A percentile compares a stretch with the other conserved stretches of the same genome.
phyloP scores from a whole-genome alignment of 64 coral and sea anemone species.

The Porites lutea region DNA sequence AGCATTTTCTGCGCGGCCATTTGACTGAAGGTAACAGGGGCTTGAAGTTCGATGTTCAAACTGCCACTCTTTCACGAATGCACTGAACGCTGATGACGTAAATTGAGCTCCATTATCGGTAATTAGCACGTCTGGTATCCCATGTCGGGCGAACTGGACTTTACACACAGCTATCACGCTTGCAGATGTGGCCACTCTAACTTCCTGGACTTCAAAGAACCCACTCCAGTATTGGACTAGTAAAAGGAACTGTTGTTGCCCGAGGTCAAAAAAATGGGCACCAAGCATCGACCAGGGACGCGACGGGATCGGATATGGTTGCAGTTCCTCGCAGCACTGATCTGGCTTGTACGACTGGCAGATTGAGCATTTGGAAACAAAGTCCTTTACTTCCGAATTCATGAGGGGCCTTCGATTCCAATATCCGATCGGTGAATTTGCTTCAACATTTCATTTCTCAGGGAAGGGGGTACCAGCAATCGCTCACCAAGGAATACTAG shows the following conservation, averaged over 20 bases:
- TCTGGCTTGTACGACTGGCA: not conserved
- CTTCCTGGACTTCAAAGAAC: slow-evolving; percentile 65
- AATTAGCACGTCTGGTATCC: too few species aligned
- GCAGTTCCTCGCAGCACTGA: not conserved
- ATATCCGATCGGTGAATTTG: not conserved
- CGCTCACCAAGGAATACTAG: too few species aligned
- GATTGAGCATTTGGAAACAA: too few species aligned
- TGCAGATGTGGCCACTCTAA: not conserved
- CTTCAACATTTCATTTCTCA: too few species aligned
- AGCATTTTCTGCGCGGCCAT: too few species aligned
- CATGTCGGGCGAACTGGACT: too few species aligned
- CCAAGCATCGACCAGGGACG: slow-evolving; percentile 51
- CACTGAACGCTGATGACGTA: too few species aligned
- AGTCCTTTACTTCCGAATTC: too few species aligned
- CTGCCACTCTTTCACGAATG: slow-evolving; percentile 41
- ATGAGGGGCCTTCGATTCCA: not conserved
- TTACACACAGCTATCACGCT: too few species aligned
- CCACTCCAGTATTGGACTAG: slow-evolving; percentile 60
- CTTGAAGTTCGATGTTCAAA: too few species aligned
- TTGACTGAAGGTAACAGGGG: slow-evolving; percentile 42
- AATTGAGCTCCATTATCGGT: slow-evolving; percentile 61
- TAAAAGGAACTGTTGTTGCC: slow-evolving; percentile 12
- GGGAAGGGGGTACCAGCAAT: too few species aligned
- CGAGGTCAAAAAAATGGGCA: slow-evolving; percentile 12
- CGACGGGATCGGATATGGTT: slow-evolving; percentile 4